These are phyloP conservation scores for Apodemia hepburni DNA, from an alignment of 2,888 invertebrate species.

Conservation along the genomic window DNA sequence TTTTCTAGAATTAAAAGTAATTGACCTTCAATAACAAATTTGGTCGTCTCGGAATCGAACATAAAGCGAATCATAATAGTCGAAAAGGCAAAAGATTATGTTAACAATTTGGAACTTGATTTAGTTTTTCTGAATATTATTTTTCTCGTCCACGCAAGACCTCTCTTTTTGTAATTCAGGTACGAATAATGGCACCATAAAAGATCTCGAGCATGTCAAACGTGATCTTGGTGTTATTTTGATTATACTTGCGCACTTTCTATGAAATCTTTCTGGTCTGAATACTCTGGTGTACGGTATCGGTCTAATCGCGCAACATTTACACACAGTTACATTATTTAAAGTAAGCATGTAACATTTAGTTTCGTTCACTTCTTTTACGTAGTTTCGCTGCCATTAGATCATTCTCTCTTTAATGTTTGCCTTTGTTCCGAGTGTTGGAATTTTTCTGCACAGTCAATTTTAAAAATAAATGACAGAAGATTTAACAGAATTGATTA, in stretches of 20 bases:
- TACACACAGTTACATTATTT: slow-evolving; percentile 7
- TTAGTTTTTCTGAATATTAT: neutral
- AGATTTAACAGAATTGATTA: too few relatives aligned
- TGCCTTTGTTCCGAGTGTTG: too few relatives aligned
- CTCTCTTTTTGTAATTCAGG: neutral
- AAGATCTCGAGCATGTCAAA: neutral
- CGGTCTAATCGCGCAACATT: neutral
- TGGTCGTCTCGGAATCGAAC: too few relatives aligned
- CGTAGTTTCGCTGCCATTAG: slow-evolving; percentile 1
- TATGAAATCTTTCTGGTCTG: slow-evolving; percentile 11
- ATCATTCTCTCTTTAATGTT: too few relatives aligned
- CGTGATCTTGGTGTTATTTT: slow-evolving; percentile 2
- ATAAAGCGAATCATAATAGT: too few relatives aligned
- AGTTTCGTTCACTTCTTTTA: neutral
- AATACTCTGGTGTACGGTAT: slow-evolving; percentile 9
- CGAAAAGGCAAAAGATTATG: too few relatives aligned
- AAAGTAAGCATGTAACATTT: slow-evolving; percentile 1
- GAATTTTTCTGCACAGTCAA: too few relatives aligned
- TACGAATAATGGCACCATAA: neutral
- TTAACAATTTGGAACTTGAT: neutral
- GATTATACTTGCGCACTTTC: slow-evolving; percentile 4
- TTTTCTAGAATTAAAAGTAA: too few relatives aligned
- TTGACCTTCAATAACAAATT: too few relatives aligned
- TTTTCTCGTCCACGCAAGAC: neutral
- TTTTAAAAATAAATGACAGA: too few relatives aligned